Percentiles rank a stretch among this genome's conserved stretches.
Conservation (phyloP, 1,140 invertebrate species). For the Lineus longissimus region DNA sequence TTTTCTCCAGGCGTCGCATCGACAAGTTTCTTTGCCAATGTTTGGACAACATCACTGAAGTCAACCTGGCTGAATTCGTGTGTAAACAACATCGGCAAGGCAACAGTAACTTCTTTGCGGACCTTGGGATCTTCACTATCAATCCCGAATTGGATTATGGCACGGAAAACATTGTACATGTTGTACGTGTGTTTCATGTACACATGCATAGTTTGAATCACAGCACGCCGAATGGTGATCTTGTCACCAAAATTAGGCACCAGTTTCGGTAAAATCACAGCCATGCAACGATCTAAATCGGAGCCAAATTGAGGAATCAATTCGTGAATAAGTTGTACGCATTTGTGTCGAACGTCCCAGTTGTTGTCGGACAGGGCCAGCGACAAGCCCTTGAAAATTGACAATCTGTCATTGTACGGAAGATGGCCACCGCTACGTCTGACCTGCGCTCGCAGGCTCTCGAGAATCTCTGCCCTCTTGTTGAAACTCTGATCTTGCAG, state of each 20-base stretch:
- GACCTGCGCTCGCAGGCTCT: conserved; percentile 43
- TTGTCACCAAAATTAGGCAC: conserved; percentile 49
- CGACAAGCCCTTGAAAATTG: conserved; percentile 46
- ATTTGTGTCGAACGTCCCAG: conserved; percentile 51
- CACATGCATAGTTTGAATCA: conserved; percentile 47
- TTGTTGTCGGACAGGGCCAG: conserved; percentile 40
- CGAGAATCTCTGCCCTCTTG: conserved; percentile 44
- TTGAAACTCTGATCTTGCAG: conserved; percentile 47
- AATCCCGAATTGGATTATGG: conserved; percentile 44
- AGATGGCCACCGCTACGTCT: conserved; percentile 46
- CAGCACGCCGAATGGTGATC: conserved; percentile 45
- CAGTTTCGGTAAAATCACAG: conserved; percentile 41
- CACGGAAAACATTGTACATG: conserved; percentile 35
- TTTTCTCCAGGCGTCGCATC: conserved; percentile 39
- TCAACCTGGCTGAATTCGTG: conserved; percentile 46
- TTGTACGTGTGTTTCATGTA: conserved; percentile 50
- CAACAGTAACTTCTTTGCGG: conserved; percentile 41
- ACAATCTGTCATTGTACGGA: conserved; percentile 42
- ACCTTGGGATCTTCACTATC: conserved; percentile 44
- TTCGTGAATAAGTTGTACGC: conserved; percentile 48
- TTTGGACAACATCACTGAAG: conserved; percentile 44
- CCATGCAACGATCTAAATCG: conserved; percentile 49
- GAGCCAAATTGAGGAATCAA: conserved; percentile 47
- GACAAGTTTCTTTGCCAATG: conserved; percentile 43
- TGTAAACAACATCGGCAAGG: conserved; percentile 51